A percentile compares a stretch with the other conserved stretches of the same genome.
phyloP scores from a whole-genome alignment of 2,113 vertebrate genomes.

The Myotis brandtii region DNA sequence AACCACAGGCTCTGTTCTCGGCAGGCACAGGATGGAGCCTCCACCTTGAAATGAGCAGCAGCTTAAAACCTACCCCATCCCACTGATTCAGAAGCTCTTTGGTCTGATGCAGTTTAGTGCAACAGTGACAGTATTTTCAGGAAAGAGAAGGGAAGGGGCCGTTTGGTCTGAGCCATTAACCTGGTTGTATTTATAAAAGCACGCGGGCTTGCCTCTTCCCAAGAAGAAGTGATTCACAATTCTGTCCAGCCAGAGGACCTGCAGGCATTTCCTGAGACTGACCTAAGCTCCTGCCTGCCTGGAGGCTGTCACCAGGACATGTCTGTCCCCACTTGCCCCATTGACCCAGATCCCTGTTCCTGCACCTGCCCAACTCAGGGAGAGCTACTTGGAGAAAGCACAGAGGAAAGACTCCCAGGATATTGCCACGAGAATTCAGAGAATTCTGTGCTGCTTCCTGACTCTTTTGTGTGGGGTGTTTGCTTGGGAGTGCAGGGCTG shows the following conservation, averaged over 20 bases:
- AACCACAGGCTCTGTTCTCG: background rate
- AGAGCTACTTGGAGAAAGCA: background rate
- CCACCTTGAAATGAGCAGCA: background rate
- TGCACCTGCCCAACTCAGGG: background rate
- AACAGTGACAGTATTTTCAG: conserved; percentile 3
- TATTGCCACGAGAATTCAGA: background rate
- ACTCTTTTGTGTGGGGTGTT: background rate
- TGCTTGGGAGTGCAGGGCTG: background rate
- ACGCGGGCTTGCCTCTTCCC: background rate
- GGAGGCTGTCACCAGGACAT: background rate
- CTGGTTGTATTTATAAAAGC: conserved; percentile 15
- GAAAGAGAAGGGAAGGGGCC: background rate
- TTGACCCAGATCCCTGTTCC: background rate
- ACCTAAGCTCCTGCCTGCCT: background rate
- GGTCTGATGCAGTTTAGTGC: conserved; percentile 24
- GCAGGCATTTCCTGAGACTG: background rate
- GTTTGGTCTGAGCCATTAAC: background rate
- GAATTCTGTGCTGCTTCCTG: background rate
- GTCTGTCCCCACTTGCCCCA: background rate
- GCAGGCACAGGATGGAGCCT: background rate
- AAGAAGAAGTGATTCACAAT: conserved; percentile 17
- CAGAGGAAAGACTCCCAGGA: background rate
- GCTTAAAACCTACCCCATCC: background rate
- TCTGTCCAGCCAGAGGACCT: background rate
- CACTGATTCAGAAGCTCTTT: background rate